phyloP scores from a whole-genome alignment of 2,888 invertebrate genomes.

The Notodonta ziczac region DNA sequence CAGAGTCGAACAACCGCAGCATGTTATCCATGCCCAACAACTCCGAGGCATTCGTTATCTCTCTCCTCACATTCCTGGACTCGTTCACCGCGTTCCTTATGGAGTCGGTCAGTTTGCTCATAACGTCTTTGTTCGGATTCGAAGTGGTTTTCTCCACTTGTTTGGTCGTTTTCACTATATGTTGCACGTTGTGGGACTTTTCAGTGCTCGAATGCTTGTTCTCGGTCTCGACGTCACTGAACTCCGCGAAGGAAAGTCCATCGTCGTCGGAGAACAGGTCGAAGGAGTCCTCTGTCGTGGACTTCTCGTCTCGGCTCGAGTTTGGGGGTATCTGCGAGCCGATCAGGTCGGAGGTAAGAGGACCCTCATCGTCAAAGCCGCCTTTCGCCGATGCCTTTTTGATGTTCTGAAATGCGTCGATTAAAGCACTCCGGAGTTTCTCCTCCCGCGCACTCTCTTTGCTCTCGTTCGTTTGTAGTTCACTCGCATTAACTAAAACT shows the following conservation, averaged over 20 bases:
- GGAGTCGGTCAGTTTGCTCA: constrained; percentile 64
- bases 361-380: constrained; percentile 65
- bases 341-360: constrained; percentile 62
- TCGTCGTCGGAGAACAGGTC: constrained; percentile 74
- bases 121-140: constrained; percentile 59
- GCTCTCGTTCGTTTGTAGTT: constrained; percentile 53
- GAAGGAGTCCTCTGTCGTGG: constrained; percentile 61
- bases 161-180: constrained; percentile 71
- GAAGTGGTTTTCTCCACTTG: constrained; percentile 56
- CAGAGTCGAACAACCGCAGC: constrained; percentile 84
- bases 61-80: constrained; percentile 57
- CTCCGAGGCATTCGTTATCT: constrained; percentile 41
- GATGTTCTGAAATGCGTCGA: constrained; percentile 79
- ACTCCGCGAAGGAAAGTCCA: constrained; percentile 71
- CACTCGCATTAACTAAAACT: constrained; percentile 57
- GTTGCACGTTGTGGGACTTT: constrained; percentile 77
- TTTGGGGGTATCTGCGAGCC: constrained; percentile 58
- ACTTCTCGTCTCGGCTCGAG: constrained; percentile 47
- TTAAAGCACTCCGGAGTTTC: constrained; percentile 71
- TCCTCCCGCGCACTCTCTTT: constrained; percentile 72
- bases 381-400: constrained; percentile 75
- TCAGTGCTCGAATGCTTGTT: constrained; percentile 62
- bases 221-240: constrained; percentile 56
- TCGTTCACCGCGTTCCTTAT: constrained; percentile 70
- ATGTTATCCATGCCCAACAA: constrained; percentile 77